Percentiles rank a stretch among this genome's conserved stretches.
phyloP scores from a whole-genome alignment of 2,113 vertebrate species.

The Notiomystis cincta region DNA sequence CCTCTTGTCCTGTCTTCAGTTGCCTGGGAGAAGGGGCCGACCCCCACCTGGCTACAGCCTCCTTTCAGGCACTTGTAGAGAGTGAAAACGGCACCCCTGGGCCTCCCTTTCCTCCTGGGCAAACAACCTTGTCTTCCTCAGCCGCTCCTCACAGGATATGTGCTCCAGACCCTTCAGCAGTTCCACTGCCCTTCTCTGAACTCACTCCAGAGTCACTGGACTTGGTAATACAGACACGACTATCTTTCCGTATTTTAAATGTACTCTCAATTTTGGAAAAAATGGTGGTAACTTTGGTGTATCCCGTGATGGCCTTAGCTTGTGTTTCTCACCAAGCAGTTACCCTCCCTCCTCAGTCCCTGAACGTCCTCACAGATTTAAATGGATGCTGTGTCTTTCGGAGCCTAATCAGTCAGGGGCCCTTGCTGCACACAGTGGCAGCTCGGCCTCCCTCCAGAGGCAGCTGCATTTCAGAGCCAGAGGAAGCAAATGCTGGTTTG shows the following conservation, averaged over 20 bases:
- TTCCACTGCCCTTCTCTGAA: background rate
- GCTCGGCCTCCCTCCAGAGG: accelerated
- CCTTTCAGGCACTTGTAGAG: background rate
- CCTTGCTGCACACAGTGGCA: background rate
- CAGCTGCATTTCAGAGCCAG: accelerated
- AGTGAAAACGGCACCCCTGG: background rate
- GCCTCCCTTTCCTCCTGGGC: background rate
- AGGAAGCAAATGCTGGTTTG: background rate
- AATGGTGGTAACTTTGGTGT: too few species aligned
- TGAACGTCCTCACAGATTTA: background rate
- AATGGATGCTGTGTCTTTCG: accelerated
- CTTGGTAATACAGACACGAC: background rate
- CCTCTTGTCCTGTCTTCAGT: background rate
- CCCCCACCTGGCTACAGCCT: too few species aligned
- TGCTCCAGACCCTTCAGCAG: background rate
- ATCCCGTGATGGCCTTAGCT: background rate
- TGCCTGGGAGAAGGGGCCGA: background rate
- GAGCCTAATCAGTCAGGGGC: accelerated
- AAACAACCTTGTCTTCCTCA: background rate
- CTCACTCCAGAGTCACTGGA: background rate
- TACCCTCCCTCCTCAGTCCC: background rate
- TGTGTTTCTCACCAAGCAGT: accelerated
- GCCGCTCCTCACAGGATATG: accelerated
- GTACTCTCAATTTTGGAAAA: background rate
- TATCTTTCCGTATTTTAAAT: background rate